These are phyloP conservation scores for Paracyprichromis sp. DNA, from an alignment of 2,113 vertebrate species.

Conservation along the genomic window DNA sequence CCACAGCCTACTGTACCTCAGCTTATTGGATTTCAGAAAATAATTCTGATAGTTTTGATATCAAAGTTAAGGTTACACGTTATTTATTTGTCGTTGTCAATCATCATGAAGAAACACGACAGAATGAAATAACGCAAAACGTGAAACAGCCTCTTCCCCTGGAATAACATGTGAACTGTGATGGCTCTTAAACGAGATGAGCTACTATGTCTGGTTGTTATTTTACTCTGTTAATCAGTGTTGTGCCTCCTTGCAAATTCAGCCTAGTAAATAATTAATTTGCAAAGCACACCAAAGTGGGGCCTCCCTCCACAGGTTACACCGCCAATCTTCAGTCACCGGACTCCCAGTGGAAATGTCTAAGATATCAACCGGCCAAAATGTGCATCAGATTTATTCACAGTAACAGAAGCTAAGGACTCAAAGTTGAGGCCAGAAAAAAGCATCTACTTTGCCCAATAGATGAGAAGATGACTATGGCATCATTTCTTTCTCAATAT, in stretches of 20 bases:
- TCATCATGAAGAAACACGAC: neutral
- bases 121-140: neutral
- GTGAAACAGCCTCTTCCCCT: neutral
- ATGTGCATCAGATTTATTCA: neutral
- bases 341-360: neutral
- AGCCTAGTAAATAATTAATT: neutral
- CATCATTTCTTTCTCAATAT: constrained; percentile 48
- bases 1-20: neutral
- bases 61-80: neutral
- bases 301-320: neutral
- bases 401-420: neutral
- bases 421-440: neutral
- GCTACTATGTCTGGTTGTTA: neutral
- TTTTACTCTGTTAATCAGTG: neutral
- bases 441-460: neutral
- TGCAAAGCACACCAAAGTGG: neutral
- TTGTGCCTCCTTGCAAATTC: neutral
- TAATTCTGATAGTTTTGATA: neutral
- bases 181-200: neutral
- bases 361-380: neutral
- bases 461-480: constrained; percentile 33
- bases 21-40: neutral
- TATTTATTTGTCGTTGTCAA: neutral
- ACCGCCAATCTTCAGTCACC: rapidly evolving
- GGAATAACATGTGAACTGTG: neutral